These are phyloP conservation scores for Pediacus dermestoides DNA, from an alignment of 2,888 invertebrate species.

Conservation along the genomic window DNA sequence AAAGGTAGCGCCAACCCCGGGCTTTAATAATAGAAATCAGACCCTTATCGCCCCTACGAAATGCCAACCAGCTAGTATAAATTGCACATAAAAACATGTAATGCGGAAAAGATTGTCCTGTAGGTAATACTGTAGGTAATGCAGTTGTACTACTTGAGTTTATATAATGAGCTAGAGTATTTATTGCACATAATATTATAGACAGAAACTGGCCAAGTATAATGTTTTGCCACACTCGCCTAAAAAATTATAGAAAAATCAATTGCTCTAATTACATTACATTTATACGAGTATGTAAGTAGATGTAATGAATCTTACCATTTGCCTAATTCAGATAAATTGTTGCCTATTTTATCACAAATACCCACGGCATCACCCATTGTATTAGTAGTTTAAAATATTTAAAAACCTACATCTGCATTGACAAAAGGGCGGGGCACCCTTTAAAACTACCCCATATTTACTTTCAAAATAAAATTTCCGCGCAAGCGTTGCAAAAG, in stretches of 20 bases:
- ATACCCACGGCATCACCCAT: slow-evolving; percentile 50
- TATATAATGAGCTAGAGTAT: slow-evolving; percentile 67
- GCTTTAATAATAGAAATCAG: slow-evolving; percentile 62
- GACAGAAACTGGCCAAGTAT: slow-evolving; percentile 74
- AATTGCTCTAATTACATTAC: slow-evolving; percentile 6
- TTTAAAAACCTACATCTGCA: slow-evolving; percentile 21
- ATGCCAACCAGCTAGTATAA: slow-evolving; percentile 73
- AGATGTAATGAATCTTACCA: slow-evolving; percentile 54
- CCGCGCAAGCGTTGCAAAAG: slow-evolving; percentile 28
- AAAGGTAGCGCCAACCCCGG: slow-evolving; percentile 73
- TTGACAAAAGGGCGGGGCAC: slow-evolving; percentile 36
- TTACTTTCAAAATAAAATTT: slow-evolving; percentile 17
- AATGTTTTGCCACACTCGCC: slow-evolving; percentile 71
- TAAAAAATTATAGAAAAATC: slow-evolving; percentile 40
- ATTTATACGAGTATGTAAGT: slow-evolving; percentile 1
- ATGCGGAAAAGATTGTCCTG: slow-evolving; percentile 77
- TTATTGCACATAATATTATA: slow-evolving; percentile 72
- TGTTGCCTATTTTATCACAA: slow-evolving; percentile 65
- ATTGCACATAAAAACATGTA: slow-evolving; percentile 73
- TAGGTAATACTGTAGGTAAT: slow-evolving; percentile 73
- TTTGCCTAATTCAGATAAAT: slow-evolving; percentile 66
- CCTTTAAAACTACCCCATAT: slow-evolving; percentile 24
- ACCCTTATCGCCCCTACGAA: slow-evolving; percentile 60
- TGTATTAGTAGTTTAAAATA: slow-evolving; percentile 26
- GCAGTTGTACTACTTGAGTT: slow-evolving; percentile 67